Percentiles rank a stretch among this genome's conserved stretches.
phyloP scores from a whole-genome alignment of 2,113 vertebrate genomes.

The Microcebus jonahi region DNA sequence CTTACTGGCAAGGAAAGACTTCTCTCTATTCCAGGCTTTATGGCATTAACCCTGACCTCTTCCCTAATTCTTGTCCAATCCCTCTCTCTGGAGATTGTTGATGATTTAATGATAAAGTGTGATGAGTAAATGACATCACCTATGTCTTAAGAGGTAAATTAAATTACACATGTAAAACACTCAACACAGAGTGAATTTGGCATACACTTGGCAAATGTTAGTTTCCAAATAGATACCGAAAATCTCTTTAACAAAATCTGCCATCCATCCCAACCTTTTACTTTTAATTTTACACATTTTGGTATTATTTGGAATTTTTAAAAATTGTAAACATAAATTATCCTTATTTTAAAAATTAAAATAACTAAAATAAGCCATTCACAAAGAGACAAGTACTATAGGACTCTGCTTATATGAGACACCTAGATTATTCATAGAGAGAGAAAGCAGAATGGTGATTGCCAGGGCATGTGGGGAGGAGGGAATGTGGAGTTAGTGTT shows the following conservation, averaged over 20 bases:
- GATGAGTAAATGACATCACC: constrained; percentile 16
- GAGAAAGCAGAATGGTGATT: neutral
- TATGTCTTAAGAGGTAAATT: constrained; percentile 15
- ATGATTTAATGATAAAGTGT: constrained; percentile 50
- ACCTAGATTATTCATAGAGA: neutral
- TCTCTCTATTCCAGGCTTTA: neutral
- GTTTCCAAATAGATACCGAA: neutral
- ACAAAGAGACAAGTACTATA: neutral
- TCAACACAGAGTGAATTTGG: neutral
- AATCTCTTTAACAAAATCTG: constrained; percentile 46
- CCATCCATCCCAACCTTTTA: neutral
- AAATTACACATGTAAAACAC: constrained; percentile 16
- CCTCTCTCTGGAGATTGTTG: neutral
- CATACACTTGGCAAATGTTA: neutral
- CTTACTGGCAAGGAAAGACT: neutral
- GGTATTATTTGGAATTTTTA: neutral
- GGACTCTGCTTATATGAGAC: neutral
- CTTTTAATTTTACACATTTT: constrained; percentile 28
- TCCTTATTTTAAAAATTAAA: constrained; percentile 41
- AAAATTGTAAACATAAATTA: neutral
- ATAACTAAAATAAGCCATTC: constrained; percentile 1
- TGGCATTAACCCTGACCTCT: neutral
- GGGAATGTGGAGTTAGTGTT: neutral
- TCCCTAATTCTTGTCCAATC: constrained; percentile 21
- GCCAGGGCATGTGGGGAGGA: neutral